Evolutionary conservation across 2,888 invertebrate species (phyloP), one percentile per base, ranked within the genome.

Genomic region (Lysandra coridon): DNA sequence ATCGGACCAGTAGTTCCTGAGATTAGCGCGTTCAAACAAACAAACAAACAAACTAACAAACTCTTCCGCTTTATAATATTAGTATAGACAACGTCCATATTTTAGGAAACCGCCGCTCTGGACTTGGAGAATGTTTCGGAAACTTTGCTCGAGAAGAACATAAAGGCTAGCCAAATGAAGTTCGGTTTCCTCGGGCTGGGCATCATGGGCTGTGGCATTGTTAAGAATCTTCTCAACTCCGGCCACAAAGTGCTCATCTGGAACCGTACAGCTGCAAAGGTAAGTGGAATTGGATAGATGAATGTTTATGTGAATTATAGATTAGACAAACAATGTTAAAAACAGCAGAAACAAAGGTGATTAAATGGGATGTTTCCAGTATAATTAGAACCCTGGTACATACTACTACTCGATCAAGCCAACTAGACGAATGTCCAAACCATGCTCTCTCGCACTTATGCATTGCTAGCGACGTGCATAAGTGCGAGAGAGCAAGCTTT

Each of bases 181-280:
- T 99, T 99, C 89, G 99, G 99, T 49, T 99, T 99, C 92, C 96
- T 99, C 49, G 99, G 99, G 0, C 95, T 99, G 57, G 99, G 99
- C 80, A 98, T 98, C 87, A 99, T 99, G 98, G 99, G 99, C 78
- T 96, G 97, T 81, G 98, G 98, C 44, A 98, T 99, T 87, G 98
- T 99, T 30, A 98, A 98, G 95, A 99, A 99, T 91, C 95, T 99
- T 79, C 96, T 99, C 86, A 97, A 98, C 91, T 98, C 98, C 4
- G 99, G 99, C 0, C 99, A 99, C 89, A 97, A 97, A 87, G 98
- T 99, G 79, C 96, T 98, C 83, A 97, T 99, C 79, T 99, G 99
- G 99, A 99, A 99, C 94, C 96, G 99, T 85, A 98, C 98, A 79
- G 96, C 97, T 79, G 96, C 97, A 81, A 99, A 98, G 97, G 98